phyloP scores from a whole-genome alignment of 2,113 vertebrate genomes.

The Muntiacus reevesi region DNA sequence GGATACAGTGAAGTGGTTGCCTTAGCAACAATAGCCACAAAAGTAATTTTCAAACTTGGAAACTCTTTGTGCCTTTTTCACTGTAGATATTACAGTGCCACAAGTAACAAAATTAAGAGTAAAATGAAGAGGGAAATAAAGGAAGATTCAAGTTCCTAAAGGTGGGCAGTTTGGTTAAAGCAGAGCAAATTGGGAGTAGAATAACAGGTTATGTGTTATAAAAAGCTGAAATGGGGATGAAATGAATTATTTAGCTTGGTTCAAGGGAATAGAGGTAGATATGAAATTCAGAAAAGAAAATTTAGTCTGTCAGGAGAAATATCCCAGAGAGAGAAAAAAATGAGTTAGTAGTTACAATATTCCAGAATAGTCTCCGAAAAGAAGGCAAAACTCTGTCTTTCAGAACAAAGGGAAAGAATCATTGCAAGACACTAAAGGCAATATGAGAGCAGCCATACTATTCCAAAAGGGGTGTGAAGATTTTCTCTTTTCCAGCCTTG shows the following conservation, averaged over 20 bases:
- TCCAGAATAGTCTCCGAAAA: background rate
- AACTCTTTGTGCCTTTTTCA: background rate
- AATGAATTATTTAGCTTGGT: conserved; percentile 54
- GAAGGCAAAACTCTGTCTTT: background rate
- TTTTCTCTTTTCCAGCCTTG: background rate
- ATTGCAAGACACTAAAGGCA: background rate
- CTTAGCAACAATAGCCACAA: conserved; percentile 49
- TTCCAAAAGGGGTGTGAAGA: background rate
- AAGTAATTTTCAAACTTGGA: conserved; percentile 52
- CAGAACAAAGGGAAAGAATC: background rate
- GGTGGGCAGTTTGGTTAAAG: background rate
- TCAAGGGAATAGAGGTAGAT: conserved; percentile 24
- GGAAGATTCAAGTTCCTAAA: background rate
- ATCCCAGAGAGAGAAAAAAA: conserved; percentile 28
- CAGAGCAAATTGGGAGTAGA: background rate
- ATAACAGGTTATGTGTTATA: background rate
- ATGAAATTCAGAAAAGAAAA: conserved; percentile 57
- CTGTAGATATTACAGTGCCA: background rate
- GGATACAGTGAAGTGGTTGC: conserved; percentile 48
- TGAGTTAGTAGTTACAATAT: background rate
- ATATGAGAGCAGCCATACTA: background rate
- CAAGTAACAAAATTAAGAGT: conserved; percentile 10
- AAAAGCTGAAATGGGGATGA: conserved; percentile 13
- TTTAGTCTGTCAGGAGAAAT: conserved; percentile 35
- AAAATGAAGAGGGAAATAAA: background rate